Conservation (phyloP, 2,797 vertebrate species). For the Mus minutoides region DNA sequence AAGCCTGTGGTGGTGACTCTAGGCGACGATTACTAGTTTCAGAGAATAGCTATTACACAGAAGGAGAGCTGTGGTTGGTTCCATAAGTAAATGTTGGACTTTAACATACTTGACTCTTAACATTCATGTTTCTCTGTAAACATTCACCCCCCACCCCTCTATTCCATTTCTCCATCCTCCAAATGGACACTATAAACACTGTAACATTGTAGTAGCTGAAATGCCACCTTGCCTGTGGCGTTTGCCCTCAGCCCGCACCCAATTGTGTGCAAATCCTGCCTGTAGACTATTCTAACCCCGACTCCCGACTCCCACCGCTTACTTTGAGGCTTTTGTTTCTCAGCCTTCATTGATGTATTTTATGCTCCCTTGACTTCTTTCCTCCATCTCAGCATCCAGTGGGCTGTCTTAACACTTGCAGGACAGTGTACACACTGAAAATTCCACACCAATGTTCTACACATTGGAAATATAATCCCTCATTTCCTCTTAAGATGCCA, state of each 20-base stretch:
- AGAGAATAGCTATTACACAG: neutral
- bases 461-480: neutral
- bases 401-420: neutral
- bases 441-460: neutral
- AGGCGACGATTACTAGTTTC: neutral
- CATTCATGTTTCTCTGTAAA: neutral
- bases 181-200: neutral
- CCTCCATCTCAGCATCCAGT: neutral
- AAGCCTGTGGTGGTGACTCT: neutral
- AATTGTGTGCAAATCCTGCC: neutral
- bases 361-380: neutral
- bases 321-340: neutral
- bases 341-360: neutral
- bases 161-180: neutral
- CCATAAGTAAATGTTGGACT: neutral
- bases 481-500: conserved; percentile 19
- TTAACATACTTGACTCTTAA: neutral
- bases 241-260: neutral
- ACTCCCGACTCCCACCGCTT: neutral
- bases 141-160: neutral
- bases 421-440: neutral
- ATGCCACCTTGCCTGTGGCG: neutral
- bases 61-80: neutral
- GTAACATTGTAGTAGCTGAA: neutral
- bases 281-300: neutral